Base-by-base conservation (phyloP, 2,888 invertebrate species). In the Sesamia inferens region DNA sequence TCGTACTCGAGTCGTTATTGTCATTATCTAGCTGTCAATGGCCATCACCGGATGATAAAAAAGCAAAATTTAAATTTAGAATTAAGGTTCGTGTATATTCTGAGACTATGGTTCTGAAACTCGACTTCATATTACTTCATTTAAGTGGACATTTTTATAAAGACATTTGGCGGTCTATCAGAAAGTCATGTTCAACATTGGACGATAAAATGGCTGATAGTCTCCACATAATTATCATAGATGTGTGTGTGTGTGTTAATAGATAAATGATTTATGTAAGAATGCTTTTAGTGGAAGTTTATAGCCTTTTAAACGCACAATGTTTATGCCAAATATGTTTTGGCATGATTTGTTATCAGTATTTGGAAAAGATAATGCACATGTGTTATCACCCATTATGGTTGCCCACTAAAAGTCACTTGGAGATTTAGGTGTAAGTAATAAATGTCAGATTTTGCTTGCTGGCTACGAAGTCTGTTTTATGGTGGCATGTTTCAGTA, bases 261-360 rank as follows among this genome's bases (percentile, higher is more conserved):
- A 69, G 44, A 66, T 63, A 62, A 48, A 19, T 11, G 55, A 67
- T 63, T 5, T 54, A 59, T n/a, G 66, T 68, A 57, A n/a, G n/a
- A n/a, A 70, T 51, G 58, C 77, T 81, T 81, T 68, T 58, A 71
- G 71, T 51, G 16, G 13, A 31, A 42, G 65, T 68, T 68, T 57
- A 81, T 81, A 71, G 42, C 54, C 42, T 65, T 78, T 77, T 54
- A 79, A 79, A 65, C 61, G 48, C 61, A 57, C 19, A 22, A 0
- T 82, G 64, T 68, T 68, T 62, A 68, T 77, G 82, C 74, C 62
- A 78, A 64, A 63, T 57, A 57, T 64, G 31, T 64, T 79, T 82
- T 77, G 61, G 71, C 72, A 68, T 72, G 57, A 71, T 42, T 64
- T n/a, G 47, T 39, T 65, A 80, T 57, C 71, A 42, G 47, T 48